Percentiles rank a stretch among this genome's conserved stretches.
Evolutionary conservation across 1,140 invertebrate genomes (phyloP).

Genomic region (Pseudomyrmex concolor): DNA sequence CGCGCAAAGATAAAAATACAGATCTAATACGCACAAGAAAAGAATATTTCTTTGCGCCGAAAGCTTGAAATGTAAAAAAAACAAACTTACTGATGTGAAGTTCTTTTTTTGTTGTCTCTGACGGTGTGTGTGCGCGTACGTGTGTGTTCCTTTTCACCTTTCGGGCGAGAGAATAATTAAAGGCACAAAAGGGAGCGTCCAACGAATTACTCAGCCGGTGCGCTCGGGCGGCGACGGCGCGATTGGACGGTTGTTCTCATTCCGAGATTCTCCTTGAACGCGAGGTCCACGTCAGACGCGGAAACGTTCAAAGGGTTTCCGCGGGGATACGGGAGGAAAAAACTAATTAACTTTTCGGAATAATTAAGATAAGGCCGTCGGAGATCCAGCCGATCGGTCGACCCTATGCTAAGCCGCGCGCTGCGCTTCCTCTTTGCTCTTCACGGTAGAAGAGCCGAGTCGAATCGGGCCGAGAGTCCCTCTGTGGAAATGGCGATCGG

Average conservation of each 20-base stretch:
- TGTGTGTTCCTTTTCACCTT: conserved; percentile 68
- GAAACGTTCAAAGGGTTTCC: conserved; percentile 76
- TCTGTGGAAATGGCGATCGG: conserved; percentile 69
- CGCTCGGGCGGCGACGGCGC: conserved; percentile 61
- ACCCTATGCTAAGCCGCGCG: conserved; percentile 48
- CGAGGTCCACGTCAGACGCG: conserved; percentile 73
- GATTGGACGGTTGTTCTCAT: conserved; percentile 76
- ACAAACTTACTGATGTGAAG: background rate
- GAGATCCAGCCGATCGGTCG: conserved; percentile 77
- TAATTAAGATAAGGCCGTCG: conserved; percentile 81
- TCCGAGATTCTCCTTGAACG: conserved; percentile 75
- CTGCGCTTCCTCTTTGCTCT: conserved; percentile 60
- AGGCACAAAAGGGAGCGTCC: conserved; percentile 74
- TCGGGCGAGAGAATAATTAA: conserved; percentile 74
- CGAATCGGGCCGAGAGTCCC: conserved; percentile 62
- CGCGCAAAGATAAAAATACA: background rate
- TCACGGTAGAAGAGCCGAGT: conserved; percentile 55
- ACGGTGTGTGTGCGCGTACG: conserved; percentile 28
- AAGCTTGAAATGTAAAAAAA: background rate
- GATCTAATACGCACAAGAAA: background rate
- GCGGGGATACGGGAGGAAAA: conserved; percentile 73
- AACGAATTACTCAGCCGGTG: conserved; percentile 74
- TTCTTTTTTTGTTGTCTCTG: background rate
- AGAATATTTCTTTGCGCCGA: background rate
- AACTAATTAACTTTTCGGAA: conserved; percentile 83